These are phyloP conservation scores for Epicauta chinensis DNA, from an alignment of 1,140 invertebrate genomes.

Conservation along the genomic window DNA sequence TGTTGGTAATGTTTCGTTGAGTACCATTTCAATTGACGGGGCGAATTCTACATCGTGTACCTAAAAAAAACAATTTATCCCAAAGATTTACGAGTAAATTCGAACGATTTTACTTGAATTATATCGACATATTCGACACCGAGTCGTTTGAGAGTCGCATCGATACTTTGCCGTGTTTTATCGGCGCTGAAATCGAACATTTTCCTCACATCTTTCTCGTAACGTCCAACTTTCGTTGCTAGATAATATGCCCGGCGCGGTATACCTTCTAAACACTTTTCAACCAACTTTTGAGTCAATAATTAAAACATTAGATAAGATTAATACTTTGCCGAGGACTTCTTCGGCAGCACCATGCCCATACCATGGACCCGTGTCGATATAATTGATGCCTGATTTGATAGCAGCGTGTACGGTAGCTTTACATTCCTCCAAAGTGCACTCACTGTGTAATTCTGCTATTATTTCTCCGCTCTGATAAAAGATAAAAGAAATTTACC, in stretches of 20 bases:
- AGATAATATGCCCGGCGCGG: conserved; percentile 81
- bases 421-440: conserved; percentile 57
- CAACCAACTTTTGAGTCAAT: conserved; percentile 10
- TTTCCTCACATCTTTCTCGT: conserved; percentile 59
- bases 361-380: conserved; percentile 89
- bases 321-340: conserved; percentile 69
- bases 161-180: conserved; percentile 67
- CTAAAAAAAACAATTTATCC: conserved; percentile 46
- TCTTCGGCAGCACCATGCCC: conserved; percentile 78
- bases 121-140: conserved; percentile 82
- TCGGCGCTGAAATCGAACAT: conserved; percentile 87
- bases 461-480: background rate
- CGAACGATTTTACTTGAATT: too few relatives aligned
- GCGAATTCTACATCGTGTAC: conserved; percentile 90
- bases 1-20: conserved; percentile 81
- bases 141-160: conserved; percentile 67
- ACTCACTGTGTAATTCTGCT: conserved; percentile 44
- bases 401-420: conserved; percentile 64
- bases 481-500: conserved; percentile 44
- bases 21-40: conserved; percentile 63
- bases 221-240: conserved; percentile 89
- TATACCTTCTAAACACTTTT: conserved; percentile 66
- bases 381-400: conserved; percentile 79
- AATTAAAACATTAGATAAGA: background rate
- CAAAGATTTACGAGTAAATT: background rate